phyloP scores from a whole-genome alignment of 2,113 vertebrate genomes.

The Desmodus rotundus region DNA sequence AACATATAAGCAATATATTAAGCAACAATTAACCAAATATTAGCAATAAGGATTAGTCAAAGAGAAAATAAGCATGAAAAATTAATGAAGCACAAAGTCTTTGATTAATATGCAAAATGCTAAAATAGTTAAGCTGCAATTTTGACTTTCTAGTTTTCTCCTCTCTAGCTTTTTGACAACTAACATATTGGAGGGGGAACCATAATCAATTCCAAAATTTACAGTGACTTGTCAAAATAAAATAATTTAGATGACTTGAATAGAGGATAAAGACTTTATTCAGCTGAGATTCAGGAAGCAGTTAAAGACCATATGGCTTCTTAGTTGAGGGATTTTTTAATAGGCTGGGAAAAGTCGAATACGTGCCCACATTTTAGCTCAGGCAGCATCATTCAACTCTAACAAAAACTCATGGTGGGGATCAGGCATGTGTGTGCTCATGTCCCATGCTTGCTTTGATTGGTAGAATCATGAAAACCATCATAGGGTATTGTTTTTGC shows the following conservation, averaged over 20 bases:
- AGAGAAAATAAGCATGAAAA: not conserved
- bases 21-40: not conserved
- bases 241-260: not conserved
- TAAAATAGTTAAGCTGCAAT: not conserved
- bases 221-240: not conserved
- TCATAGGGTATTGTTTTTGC: not conserved
- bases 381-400: not conserved
- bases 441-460: not conserved
- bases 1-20: not conserved
- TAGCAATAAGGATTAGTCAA: not conserved
- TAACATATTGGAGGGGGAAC: not conserved
- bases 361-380: fast-evolving
- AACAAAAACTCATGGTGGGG: not conserved
- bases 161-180: not conserved
- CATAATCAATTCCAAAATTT: not conserved
- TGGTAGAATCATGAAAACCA: not conserved
- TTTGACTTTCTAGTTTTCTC: not conserved
- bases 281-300: not conserved
- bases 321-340: not conserved
- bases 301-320: not conserved
- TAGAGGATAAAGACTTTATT: not conserved
- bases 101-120: not conserved
- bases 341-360: not conserved
- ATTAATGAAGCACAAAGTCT: not conserved
- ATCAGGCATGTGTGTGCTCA: not conserved